Base-by-base conservation (phyloP, 2,113 vertebrate genomes). In the Galbula dea region DNA sequence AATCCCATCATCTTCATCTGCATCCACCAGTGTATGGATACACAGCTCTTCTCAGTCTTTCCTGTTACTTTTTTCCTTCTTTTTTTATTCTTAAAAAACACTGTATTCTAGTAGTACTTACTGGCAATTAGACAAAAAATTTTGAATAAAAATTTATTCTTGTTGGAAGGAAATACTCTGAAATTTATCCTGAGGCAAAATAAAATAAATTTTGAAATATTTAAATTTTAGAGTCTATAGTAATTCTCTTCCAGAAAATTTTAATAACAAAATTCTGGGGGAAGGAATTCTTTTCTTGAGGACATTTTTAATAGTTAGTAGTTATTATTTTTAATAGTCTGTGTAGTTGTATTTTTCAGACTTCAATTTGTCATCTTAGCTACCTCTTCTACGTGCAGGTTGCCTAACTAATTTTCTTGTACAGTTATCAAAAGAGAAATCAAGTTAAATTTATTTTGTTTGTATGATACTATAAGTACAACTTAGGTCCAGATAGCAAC, bases 201-300 rank as follows among this genome's bases (percentile, higher is more conserved):
- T 34, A 37, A 58, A 83, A 49, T 14, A 36, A 34, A 24, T 59
- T 79, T 71, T 75, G 26, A n/a, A 55, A 46, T 75, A 51, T 7
- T 51, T 45, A 34, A 6, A 49, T 79, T 71, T n/a, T n/a, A n/a
- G n/a, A n/a, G n/a, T n/a, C n/a, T n/a, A n/a, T n/a, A n/a, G n/a
- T n/a, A n/a, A n/a, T n/a, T 57, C 10, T 43, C 7, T 58, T 41
- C 19, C 13, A 41, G 45, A 61, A 89, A 49, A 76, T 52, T 61
- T 29, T 3, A 16, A 5, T 3, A 0, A 8, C 1, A 12, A 66
- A 46, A 39, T 75, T 49, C 9, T 26, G 5, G 3, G 16, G 36
- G 12, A 61, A 78, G 3, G 8, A 15, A 34, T 51, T 87, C 12
- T 15, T 23, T n/a, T n/a, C n/a, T n/a, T n/a, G n/a, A n/a, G n/a